Evolutionary conservation across 2,888 invertebrate genomes (phyloP).

Genomic region (Scaeva pyrastri): DNA sequence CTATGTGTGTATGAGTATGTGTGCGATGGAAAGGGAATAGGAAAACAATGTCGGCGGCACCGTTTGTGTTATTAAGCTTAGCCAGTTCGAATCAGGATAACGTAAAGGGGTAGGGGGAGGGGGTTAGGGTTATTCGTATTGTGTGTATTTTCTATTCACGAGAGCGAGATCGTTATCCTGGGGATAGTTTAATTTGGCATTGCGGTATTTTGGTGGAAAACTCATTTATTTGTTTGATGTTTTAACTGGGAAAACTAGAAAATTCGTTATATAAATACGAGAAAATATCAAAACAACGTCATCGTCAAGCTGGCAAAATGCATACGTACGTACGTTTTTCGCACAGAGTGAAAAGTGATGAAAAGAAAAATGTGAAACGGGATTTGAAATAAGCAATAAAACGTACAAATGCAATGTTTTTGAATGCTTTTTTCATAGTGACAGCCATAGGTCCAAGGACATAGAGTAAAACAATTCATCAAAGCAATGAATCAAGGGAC

Average conservation of each 20-base stretch:
- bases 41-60: not conserved
- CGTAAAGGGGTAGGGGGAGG: too few species aligned
- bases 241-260: constrained; percentile 48
- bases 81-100: too few species aligned
- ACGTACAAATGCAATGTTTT: not conserved
- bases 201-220: constrained; percentile 57
- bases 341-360: too few species aligned
- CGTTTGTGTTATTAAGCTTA: constrained; percentile 1
- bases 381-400: constrained; percentile 23
- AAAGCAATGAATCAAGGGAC: constrained; percentile 29
- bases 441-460: not conserved
- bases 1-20: not conserved
- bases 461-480: not conserved
- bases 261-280: constrained; percentile 42
- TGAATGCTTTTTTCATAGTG: not conserved
- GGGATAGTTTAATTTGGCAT: constrained; percentile 59
- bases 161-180: constrained; percentile 29
- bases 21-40: too few species aligned
- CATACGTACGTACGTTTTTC: too few species aligned
- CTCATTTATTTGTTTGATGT: constrained; percentile 69
- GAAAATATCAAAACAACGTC: too few species aligned
- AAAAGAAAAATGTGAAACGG: constrained; percentile 37
- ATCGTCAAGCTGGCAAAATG: not conserved
- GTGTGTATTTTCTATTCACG: too few species aligned
- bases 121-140: not conserved